Conservation (phyloP, 2,888 invertebrate species). For the Drosophila dives region DNA sequence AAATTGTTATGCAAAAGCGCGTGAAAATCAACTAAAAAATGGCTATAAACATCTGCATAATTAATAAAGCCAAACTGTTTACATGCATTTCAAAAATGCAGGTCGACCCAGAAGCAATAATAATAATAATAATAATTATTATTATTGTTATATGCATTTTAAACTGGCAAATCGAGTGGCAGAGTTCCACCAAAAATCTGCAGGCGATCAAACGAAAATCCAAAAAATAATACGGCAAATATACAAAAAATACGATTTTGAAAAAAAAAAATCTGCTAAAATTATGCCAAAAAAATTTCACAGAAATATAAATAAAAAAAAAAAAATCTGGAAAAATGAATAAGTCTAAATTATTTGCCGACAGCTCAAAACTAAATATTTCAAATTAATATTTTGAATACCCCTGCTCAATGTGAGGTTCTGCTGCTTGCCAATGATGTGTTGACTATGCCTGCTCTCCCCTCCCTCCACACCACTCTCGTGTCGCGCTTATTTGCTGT, state of each 20-base stretch:
- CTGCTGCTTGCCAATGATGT: constrained; percentile 37
- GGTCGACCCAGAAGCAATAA: constrained; percentile 5
- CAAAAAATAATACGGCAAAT: constrained; percentile 43
- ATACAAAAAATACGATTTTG: constrained; percentile 32
- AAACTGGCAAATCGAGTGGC: constrained; percentile 19
- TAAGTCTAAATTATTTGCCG: not conserved
- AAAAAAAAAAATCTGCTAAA: constrained; percentile 39
- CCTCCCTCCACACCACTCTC: not conserved
- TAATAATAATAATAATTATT: too few relatives aligned
- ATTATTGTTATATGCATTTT: constrained; percentile 21
- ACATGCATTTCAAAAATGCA: constrained; percentile 46
- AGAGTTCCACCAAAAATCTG: constrained; percentile 4
- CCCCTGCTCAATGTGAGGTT: constrained; percentile 24
- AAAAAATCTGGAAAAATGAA: not conserved
- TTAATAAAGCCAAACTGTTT: constrained; percentile 63
- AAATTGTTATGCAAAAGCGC: constrained; percentile 77
- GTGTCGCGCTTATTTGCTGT: constrained; percentile 18
- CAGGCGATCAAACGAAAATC: not conserved
- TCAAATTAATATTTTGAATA: constrained; percentile 11
- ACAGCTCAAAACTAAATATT: not conserved
- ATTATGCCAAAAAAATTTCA: not conserved
- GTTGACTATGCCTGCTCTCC: constrained; percentile 33
- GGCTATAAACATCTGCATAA: constrained; percentile 67
- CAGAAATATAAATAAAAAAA: not conserved
- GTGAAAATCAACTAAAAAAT: constrained; percentile 74